Evolutionary conservation across 2,888 invertebrate species (phyloP), one percentile per base, ranked within the genome.

Genomic region (Caenorhabditis macrosperma): DNA sequence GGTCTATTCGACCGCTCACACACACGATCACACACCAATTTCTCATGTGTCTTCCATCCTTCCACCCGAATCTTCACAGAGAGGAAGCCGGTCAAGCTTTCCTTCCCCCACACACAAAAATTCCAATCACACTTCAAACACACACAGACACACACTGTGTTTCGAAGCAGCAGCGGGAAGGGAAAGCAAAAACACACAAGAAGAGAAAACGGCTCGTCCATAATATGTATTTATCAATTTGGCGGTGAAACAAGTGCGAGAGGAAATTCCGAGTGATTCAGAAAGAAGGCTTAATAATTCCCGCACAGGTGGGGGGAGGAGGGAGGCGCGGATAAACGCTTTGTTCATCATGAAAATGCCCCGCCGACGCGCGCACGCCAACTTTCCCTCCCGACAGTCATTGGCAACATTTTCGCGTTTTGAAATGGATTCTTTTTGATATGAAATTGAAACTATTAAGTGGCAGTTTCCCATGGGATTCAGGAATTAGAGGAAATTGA

Each of bases 141-240:
- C 24, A 17, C 38, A 61, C n/a, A n/a, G n/a, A n/a, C 6, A 50
- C 50, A 48, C 44, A 64, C 28, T 52, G 38, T 64, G 30, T 30
- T 28, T 22, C 7, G 5, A 46, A 20, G 46, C 46, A 57, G 24
- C 17, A 17, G 4, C 44, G 44, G 44, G 44, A 44, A 44, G 17
- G 4, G 44, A n/a, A 46, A 5, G 46, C 41, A 61, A 22, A 63
- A 50, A 38, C 4, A n/a, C 12, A 33, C 15, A 52, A 10, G 35
- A 66, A 12, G 28, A 35, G 30, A 68, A 68, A 57, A 46, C 68
- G 48, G 68, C 68, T 68, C 68, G 68, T 59, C n/a, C 59, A 68
- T 60, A 59, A 69, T 69, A 60, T 50, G 52, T 69, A 60, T 69
- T 69, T 69, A 69, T 69, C 69, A 69, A 59, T 48, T 68, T 60